Evolutionary conservation across 2,888 invertebrate species (phyloP).

Genomic region (Drosophila nr. perissopoda): DNA sequence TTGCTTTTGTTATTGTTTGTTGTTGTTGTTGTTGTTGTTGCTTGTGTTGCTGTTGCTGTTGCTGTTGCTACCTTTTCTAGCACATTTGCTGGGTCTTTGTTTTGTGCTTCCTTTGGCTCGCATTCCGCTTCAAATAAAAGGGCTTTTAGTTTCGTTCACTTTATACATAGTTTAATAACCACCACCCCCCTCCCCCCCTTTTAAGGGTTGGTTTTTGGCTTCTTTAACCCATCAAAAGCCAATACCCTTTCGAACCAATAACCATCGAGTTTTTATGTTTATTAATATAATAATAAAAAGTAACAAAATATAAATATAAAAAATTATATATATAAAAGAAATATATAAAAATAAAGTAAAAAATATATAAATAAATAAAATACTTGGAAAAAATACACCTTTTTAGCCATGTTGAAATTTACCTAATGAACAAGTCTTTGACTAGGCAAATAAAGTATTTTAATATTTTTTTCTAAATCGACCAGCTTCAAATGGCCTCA

Average conservation of each 20-base stretch:
- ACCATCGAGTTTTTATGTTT: not conserved
- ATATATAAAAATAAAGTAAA: too few species aligned
- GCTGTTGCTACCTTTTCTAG: constrained; percentile 47
- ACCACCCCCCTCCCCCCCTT: not conserved
- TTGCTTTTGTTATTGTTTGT: constrained; percentile 31
- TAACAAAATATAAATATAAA: not conserved
- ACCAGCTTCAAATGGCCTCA: not conserved
- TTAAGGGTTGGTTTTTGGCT: constrained; percentile 30
- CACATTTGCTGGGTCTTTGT: constrained; percentile 48
- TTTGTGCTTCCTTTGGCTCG: constrained; percentile 52
- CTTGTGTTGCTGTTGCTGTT: constrained; percentile 13
- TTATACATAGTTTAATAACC: constrained; percentile 40
- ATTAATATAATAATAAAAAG: too few species aligned
- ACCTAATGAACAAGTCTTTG: not conserved
- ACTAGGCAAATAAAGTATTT: not conserved
- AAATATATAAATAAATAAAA: not conserved
- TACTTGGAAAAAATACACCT: not conserved
- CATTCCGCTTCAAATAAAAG: constrained; percentile 55
- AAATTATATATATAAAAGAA: not conserved
- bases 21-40: constrained; percentile 13
- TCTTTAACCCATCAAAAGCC: constrained; percentile 7
- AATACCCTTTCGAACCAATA: not conserved
- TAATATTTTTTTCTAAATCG: not conserved
- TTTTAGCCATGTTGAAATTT: not conserved
- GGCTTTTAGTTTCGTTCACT: constrained; percentile 49